Percentiles rank a stretch among this genome's conserved stretches.
Conservation (phyloP, 2,888 invertebrate genomes). For the Apamea epomidion region DNA sequence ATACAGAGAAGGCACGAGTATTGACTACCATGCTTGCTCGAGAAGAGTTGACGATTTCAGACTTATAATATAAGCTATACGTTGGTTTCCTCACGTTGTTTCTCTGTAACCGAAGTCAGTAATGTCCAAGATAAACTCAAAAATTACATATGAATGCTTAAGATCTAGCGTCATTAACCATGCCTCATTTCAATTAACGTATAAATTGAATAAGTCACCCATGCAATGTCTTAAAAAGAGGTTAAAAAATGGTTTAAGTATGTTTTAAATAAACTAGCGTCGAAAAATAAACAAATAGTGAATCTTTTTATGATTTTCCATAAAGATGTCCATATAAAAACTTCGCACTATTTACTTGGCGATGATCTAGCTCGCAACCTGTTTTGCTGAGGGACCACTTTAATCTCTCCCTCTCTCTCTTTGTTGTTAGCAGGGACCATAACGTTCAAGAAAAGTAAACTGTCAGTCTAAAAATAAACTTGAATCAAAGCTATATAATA, state of each 20-base stretch:
- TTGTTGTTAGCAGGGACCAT: background rate
- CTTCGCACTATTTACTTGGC: background rate
- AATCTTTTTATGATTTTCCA: background rate
- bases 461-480: background rate
- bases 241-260: background rate
- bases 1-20: no score
- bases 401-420: background rate
- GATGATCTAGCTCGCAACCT: background rate
- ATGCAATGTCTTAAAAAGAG: background rate
- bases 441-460: background rate
- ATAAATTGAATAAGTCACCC: no score
- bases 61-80: no score
- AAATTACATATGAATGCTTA: no score
- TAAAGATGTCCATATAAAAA: background rate
- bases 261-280: background rate
- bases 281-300: background rate
- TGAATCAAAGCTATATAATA: background rate
- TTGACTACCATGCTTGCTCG: no score
- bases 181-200: no score
- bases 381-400: no score
- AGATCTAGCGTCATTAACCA: no score
- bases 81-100: no score
- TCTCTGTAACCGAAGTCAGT: no score
- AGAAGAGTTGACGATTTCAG: no score
- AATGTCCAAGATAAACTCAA: no score